Conservation (phyloP, 2,797 vertebrate species). For the Lacerta viridis region DNA sequence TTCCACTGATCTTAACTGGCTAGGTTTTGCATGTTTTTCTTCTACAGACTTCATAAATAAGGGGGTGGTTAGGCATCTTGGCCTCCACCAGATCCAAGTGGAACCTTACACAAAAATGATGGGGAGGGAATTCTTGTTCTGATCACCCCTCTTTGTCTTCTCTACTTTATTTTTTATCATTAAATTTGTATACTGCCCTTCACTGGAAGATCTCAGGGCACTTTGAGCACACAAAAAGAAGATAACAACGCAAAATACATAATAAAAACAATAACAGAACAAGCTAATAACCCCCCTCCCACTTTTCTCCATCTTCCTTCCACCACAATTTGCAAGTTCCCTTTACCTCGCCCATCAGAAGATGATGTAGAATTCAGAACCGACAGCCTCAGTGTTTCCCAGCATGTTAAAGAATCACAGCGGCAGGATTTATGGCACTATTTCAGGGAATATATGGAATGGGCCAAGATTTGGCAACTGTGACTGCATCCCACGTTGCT, state of each 20-base stretch:
- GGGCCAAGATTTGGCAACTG: background rate
- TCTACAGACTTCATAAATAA: background rate
- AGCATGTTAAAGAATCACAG: background rate
- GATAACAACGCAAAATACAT: too few species aligned
- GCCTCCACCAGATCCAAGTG: too few species aligned
- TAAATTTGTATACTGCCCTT: too few species aligned
- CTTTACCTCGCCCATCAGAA: background rate
- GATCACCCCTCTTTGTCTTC: background rate
- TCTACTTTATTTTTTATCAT: too few species aligned
- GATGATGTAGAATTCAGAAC: background rate
- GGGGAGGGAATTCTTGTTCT: background rate
- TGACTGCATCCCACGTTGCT: background rate
- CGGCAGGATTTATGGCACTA: background rate
- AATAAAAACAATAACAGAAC: too few species aligned
- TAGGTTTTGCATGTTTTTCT: background rate
- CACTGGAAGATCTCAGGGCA: too few species aligned
- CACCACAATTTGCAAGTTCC: background rate
- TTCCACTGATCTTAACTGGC: background rate
- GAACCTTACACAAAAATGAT: background rate
- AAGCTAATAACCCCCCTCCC: too few species aligned
- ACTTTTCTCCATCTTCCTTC: background rate
- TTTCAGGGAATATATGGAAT: background rate
- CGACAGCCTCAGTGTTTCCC: background rate
- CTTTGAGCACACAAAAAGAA: too few species aligned
- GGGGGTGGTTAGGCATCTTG: background rate